phyloP scores from a whole-genome alignment of 2,888 invertebrate genomes.

The Clanis bilineata region DNA sequence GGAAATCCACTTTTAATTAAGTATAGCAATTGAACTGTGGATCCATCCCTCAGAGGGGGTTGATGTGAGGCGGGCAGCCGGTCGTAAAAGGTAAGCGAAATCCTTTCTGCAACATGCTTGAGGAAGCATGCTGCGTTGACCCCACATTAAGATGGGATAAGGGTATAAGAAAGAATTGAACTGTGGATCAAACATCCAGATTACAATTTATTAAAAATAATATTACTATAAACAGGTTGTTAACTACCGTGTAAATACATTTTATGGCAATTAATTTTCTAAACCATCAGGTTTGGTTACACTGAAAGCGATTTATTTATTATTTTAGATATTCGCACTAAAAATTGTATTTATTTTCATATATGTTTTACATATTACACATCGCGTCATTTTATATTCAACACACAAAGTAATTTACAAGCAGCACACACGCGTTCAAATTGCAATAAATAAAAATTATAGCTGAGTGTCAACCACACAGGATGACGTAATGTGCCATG shows the following conservation, averaged over 20 bases:
- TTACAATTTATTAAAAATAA: background rate
- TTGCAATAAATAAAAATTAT: slow-evolving; percentile 14
- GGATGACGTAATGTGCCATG: slow-evolving; percentile 8
- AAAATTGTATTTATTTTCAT: background rate
- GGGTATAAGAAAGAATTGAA: no score
- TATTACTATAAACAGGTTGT: background rate
- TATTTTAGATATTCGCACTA: background rate
- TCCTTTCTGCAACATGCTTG: no score
- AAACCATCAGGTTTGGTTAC: background rate
- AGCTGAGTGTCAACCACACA: background rate
- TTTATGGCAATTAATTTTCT: background rate
- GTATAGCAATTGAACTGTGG: no score
- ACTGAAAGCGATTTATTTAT: background rate
- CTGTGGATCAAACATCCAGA: no score
- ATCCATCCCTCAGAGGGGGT: no score
- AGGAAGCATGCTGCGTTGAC: no score
- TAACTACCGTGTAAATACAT: background rate
- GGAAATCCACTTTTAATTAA: no score
- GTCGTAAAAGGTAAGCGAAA: no score
- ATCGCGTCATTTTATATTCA: slow-evolving; percentile 1
- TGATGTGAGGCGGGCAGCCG: no score
- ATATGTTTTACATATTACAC: background rate
- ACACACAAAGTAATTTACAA: slow-evolving; percentile 13
- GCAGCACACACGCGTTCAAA: slow-evolving; percentile 11
- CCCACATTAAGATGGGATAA: no score